Conservation (phyloP, 2,888 invertebrate species). For the Chloroclystis v-ata region DNA sequence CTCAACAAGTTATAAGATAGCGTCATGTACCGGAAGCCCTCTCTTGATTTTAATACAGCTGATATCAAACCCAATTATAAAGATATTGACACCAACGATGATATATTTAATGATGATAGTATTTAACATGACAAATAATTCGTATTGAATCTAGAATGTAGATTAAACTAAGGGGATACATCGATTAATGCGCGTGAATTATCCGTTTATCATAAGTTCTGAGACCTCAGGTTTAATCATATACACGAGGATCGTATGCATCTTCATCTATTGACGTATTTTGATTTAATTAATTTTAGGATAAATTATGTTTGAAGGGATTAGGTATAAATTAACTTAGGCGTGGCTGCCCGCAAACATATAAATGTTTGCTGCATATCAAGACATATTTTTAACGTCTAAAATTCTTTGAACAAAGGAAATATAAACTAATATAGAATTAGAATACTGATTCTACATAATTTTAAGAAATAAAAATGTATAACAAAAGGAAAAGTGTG, state of each 20-base stretch:
- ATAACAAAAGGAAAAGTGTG: slow-evolving; percentile 34
- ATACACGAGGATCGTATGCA: slow-evolving; percentile 11
- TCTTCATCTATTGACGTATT: too few relatives aligned
- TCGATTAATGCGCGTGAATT: too few relatives aligned
- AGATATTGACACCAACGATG: slow-evolving; percentile 17
- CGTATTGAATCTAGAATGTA: background rate
- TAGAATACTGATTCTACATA: background rate
- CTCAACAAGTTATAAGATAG: slow-evolving; percentile 44
- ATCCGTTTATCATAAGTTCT: too few relatives aligned
- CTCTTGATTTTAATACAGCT: slow-evolving; percentile 27
- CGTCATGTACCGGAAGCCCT: slow-evolving; percentile 39
- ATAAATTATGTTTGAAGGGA: too few relatives aligned
- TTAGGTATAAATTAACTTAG: too few relatives aligned
- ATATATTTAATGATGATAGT: slow-evolving; percentile 3
- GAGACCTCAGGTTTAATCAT: slow-evolving; percentile 24
- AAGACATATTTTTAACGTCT: too few relatives aligned
- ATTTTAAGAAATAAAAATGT: background rate
- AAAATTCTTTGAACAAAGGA: too few relatives aligned
- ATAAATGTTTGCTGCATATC: too few relatives aligned
- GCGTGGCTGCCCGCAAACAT: too few relatives aligned
- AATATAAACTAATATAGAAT: too few relatives aligned
- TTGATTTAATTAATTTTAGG: too few relatives aligned
- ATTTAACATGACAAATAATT: slow-evolving; percentile 3
- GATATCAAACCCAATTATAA: slow-evolving; percentile 29
- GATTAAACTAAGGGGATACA: too few relatives aligned